Base-by-base conservation (phyloP, 2,113 vertebrate genomes). In the Vulpes ferrilata region DNA sequence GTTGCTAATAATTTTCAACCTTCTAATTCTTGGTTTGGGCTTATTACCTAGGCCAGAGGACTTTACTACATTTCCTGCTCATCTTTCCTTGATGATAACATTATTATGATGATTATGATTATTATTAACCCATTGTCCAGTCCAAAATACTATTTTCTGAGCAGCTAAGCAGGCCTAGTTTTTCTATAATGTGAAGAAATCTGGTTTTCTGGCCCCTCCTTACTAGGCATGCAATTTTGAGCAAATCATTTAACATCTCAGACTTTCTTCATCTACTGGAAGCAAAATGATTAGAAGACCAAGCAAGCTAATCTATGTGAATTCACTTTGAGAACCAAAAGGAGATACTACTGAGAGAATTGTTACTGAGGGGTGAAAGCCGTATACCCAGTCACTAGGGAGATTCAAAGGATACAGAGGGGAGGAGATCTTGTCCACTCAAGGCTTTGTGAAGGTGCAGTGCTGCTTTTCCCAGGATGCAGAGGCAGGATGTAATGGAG, bases 281-380 rank as follows among this genome's bases (percentile, higher is more conserved):
- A 78, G 53, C 23, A 86, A 88, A 86, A 55, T 90, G n/a, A 19
- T 84, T 71, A 85, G 64, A 96, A 82, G 64, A 71, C 69, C 64
- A 93, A 65, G 35, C 86, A 62, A 91, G 5, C 64, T 95, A 71
- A 74, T 38, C 35, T 43, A 57, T n/a, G 32, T 69, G 59, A 57
- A 53, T 69, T 5, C 22, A 25, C 51, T 88, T 86, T 69, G 48
- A 89, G 32, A 92, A 65, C 59, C 1, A 30, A 92, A 76, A 65
- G 16, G 22, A 59, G 25, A 23, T 59, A 83, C 73, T 67, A 60
- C 10, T 35, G 27, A 87, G 57, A 86, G 86, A 85, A 19, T 1
- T 55, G 2, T 69, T 92, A 7, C 35, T 55, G n/a, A 82, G 32
- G 15, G 25, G 11, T 80, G 19, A 0, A 30, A 64, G 25, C 4